These are phyloP conservation scores for Eupithecia inturbata DNA, from an alignment of 2,888 invertebrate genomes.

Conservation along the genomic window DNA sequence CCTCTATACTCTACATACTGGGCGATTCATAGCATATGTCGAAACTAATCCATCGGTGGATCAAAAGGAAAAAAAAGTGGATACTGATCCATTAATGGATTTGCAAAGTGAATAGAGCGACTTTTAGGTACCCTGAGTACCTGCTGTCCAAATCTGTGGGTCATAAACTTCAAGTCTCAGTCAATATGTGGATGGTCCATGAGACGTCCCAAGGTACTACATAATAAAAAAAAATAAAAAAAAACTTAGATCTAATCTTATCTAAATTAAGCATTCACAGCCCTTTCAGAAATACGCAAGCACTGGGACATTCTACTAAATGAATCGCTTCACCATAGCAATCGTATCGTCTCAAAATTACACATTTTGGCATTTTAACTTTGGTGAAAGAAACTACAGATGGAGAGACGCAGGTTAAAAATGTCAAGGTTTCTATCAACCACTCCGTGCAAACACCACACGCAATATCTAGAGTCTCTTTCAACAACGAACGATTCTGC, in stretches of 20 bases:
- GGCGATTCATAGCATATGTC: too few relatives aligned
- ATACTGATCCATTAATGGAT: too few relatives aligned
- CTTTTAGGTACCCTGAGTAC: too few relatives aligned
- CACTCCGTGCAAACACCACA: too few relatives aligned
- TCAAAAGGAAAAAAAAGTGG: too few relatives aligned
- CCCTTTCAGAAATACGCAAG: neutral
- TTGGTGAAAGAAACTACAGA: neutral
- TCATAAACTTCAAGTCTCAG: neutral
- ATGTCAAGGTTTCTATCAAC: neutral
- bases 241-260: too few relatives aligned
- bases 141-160: neutral
- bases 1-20: neutral
- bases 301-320: neutral
- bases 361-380: neutral
- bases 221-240: too few relatives aligned
- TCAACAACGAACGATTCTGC: too few relatives aligned
- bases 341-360: neutral
- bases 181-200: neutral
- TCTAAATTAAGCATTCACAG: neutral
- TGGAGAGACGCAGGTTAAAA: neutral
- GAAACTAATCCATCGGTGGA: too few relatives aligned
- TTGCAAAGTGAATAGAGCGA: too few relatives aligned
- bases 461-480: too few relatives aligned
- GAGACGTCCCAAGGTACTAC: neutral
- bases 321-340: too few relatives aligned